These are phyloP conservation scores for Cydia amplana DNA, from an alignment of 1,140 invertebrate genomes.

Conservation along the genomic window DNA sequence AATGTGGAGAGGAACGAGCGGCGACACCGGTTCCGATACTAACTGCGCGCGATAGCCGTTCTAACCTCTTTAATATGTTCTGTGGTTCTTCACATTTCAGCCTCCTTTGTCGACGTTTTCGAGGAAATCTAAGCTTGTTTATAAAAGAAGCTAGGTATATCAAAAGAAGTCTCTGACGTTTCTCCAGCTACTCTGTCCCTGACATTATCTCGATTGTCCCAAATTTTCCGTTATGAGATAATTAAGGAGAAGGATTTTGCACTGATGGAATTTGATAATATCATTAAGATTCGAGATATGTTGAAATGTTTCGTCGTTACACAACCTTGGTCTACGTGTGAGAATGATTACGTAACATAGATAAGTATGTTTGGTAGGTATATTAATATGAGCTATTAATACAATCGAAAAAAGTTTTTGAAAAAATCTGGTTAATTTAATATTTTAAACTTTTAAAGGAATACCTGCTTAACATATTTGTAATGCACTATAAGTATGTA, in stretches of 20 bases:
- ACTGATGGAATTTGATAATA: constrained; percentile 11
- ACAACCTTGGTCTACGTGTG: background rate
- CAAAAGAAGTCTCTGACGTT: background rate
- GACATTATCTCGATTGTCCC: background rate
- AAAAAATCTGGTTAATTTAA: too few species aligned
- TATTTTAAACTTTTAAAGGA: too few species aligned
- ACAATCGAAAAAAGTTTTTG: too few species aligned
- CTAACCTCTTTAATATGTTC: too few species aligned
- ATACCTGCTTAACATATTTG: too few species aligned
- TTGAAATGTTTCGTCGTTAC: background rate
- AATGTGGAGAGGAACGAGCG: too few species aligned
- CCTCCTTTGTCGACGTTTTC: background rate
- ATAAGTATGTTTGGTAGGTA: background rate
- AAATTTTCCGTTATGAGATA: background rate
- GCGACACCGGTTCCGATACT: too few species aligned
- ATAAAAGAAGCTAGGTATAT: background rate
- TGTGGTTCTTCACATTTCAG: background rate
- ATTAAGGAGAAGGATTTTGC: background rate
- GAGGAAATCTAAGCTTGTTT: background rate
- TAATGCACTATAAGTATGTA: too few species aligned
- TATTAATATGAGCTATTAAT: too few species aligned
- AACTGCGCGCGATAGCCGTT: too few species aligned
- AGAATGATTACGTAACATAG: background rate
- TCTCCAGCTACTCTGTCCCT: background rate
- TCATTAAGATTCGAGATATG: constrained; percentile 6